Evolutionary conservation across 2,797 vertebrate genomes (phyloP).

Genomic region (Falco peregrinus): DNA sequence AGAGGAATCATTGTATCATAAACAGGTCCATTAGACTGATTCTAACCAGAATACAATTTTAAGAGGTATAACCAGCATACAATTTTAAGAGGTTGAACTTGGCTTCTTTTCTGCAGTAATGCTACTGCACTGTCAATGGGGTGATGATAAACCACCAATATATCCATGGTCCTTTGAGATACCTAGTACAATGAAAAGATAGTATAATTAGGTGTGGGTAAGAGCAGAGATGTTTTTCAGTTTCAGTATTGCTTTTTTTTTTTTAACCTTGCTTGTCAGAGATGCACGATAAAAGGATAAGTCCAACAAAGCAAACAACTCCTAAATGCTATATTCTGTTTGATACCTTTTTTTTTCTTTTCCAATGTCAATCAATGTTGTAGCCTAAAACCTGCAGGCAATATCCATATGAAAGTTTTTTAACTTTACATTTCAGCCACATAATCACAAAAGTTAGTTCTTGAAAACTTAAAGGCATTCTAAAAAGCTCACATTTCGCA

Average conservation of each 20-base stretch:
- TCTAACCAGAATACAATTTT: not conserved
- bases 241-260: not conserved
- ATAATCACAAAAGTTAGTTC: not conserved
- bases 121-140: not conserved
- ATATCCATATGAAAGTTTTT: not conserved
- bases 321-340: not conserved
- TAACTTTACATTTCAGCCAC: not conserved
- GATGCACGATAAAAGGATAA: not conserved
- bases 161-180: not conserved
- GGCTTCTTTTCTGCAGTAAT: not conserved
- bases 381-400: not conserved
- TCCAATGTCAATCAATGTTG: not conserved
- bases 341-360: not conserved
- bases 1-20: conserved; percentile 47
- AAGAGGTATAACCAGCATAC: not conserved
- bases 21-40: conserved; percentile 19
- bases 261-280: conserved; percentile 6
- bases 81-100: conserved; percentile 23
- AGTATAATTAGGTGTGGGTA: not conserved
- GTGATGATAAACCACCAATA: not conserved
- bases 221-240: not conserved
- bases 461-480: not conserved
- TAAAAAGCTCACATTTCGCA: not conserved
- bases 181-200: not conserved
- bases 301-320: not conserved